Conservation (phyloP, 1,140 invertebrate species). For the Zeugodacus cucurbitae region DNA sequence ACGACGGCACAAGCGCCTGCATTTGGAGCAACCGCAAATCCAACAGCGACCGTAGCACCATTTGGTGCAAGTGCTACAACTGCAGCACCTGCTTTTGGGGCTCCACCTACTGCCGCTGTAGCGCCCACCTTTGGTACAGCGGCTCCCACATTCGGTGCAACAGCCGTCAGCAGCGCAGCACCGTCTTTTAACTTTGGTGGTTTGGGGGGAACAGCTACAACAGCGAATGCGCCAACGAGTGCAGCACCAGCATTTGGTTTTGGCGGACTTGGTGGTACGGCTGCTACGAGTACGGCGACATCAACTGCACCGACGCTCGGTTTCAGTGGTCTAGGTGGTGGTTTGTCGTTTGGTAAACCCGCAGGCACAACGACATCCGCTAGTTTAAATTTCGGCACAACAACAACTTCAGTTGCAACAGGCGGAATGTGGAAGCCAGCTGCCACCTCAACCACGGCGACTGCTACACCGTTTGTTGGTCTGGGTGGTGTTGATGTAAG, state of each 20-base stretch:
- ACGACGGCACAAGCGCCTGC: neutral
- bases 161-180: slow-evolving; percentile 10
- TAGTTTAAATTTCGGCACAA: slow-evolving; percentile 59
- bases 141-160: slow-evolving; percentile 49
- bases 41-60: slow-evolving; percentile 42
- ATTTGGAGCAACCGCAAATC: slow-evolving; percentile 46
- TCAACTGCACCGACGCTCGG: slow-evolving; percentile 18
- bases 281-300: slow-evolving; percentile 45
- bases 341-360: slow-evolving; percentile 56
- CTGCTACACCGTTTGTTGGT: slow-evolving; percentile 66
- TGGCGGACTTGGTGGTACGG: slow-evolving; percentile 45
- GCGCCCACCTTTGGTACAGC: slow-evolving; percentile 43
- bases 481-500: slow-evolving; percentile 74
- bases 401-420: slow-evolving; percentile 53
- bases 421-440: slow-evolving; percentile 55
- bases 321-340: slow-evolving; percentile 38
- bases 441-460: slow-evolving; percentile 47
- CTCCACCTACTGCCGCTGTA: slow-evolving; percentile 33
- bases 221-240: slow-evolving; percentile 37
- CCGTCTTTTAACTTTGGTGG: slow-evolving; percentile 50
- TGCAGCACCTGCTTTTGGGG: slow-evolving; percentile 42
- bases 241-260: slow-evolving; percentile 47
- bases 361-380: slow-evolving; percentile 49
- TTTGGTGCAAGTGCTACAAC: slow-evolving; percentile 34
- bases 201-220: slow-evolving; percentile 48